Conservation (phyloP, 2,888 invertebrate genomes). For the Limenitis camilla region DNA sequence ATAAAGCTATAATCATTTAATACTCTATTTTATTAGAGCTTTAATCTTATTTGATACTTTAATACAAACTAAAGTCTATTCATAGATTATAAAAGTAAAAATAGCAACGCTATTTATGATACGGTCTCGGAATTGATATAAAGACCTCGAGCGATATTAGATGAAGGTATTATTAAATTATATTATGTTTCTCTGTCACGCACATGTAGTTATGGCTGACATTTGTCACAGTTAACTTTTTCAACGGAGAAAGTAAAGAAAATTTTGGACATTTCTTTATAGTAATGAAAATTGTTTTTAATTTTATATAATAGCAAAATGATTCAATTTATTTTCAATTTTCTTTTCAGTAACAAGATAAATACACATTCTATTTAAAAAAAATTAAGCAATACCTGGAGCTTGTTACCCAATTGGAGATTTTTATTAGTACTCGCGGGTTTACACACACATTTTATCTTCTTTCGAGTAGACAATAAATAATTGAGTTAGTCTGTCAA, state of each 20-base stretch:
- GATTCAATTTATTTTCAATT: too few relatives aligned
- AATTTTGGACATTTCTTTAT: conserved; percentile 7
- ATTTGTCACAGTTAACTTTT: conserved; percentile 36
- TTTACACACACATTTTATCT: too few relatives aligned
- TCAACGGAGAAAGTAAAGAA: conserved; percentile 29
- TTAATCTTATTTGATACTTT: background rate
- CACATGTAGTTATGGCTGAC: conserved; percentile 39
- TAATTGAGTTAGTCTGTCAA: too few relatives aligned
- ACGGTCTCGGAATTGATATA: conserved; percentile 11
- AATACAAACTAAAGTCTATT: conserved; percentile 4
- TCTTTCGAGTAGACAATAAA: too few relatives aligned
- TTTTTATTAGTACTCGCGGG: too few relatives aligned
- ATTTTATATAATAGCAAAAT: background rate
- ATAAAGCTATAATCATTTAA: too few relatives aligned
- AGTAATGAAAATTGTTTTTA: background rate
- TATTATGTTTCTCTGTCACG: conserved; percentile 31
- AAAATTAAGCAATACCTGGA: too few relatives aligned
- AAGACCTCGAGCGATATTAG: conserved; percentile 21
- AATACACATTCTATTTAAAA: too few relatives aligned
- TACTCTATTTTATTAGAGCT: too few relatives aligned
- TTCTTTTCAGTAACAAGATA: too few relatives aligned
- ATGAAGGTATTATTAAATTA: conserved; percentile 34
- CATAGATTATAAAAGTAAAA: conserved; percentile 9
- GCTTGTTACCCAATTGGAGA: too few relatives aligned
- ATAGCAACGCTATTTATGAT: conserved; percentile 8